Conservation (phyloP, 2,888 invertebrate genomes). For the Archaeoteleia sp. region DNA sequence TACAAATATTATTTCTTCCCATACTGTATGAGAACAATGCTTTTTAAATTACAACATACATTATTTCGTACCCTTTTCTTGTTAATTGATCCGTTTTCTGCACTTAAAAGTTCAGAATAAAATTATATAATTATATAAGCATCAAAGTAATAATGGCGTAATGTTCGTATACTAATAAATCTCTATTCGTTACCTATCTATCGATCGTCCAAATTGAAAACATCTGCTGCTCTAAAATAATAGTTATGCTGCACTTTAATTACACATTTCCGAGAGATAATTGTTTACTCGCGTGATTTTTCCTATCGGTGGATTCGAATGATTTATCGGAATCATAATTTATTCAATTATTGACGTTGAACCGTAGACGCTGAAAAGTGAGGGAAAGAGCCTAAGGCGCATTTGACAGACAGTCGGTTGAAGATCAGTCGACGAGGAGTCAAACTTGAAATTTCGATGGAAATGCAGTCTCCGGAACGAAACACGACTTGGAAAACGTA, state of each 20-base stretch:
- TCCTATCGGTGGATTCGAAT: not conserved
- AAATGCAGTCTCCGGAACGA: no score
- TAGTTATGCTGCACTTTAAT: conserved; percentile 3
- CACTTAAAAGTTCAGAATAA: no score
- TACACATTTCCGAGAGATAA: conserved; percentile 3
- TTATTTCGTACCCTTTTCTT: no score
- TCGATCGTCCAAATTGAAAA: conserved; percentile 6
- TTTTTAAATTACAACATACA: no score
- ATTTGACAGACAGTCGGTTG: conserved; percentile 1
- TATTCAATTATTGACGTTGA: not conserved
- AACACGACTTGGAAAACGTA: conserved; percentile 46
- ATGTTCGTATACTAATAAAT: conserved; percentile 10
- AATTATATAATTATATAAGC: no score
- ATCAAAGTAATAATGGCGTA: no score
- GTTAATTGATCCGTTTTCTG: no score
- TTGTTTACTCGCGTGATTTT: conserved; percentile 10
- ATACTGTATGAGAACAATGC: no score
- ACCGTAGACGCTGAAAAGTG: not conserved
- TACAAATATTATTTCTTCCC: no score
- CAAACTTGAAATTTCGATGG: no score
- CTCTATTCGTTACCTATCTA: conserved; percentile 1
- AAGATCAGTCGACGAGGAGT: no score
- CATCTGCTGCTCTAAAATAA: conserved; percentile 11
- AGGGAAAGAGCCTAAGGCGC: not conserved
- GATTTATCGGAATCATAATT: conserved; percentile 10